These are phyloP conservation scores for Scaptomyza tumidula DNA, from an alignment of 2,888 invertebrate genomes.

Conservation along the genomic window DNA sequence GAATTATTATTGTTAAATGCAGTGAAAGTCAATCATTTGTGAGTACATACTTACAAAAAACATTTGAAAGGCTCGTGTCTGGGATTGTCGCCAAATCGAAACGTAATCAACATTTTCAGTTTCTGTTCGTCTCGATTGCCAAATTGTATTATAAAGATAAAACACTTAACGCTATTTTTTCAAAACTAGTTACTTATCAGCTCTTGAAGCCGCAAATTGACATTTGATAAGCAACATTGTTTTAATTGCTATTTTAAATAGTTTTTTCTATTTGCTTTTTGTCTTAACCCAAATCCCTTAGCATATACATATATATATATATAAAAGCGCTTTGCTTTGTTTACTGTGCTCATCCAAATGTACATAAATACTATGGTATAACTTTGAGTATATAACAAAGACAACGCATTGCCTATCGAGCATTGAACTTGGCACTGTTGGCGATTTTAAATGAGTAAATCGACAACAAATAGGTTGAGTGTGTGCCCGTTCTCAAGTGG, in stretches of 20 bases:
- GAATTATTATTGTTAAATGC: background rate
- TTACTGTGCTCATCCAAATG: constrained; percentile 2
- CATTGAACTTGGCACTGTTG: constrained; percentile 64
- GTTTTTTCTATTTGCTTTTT: constrained; percentile 2
- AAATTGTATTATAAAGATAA: constrained; percentile 36
- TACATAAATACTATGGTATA: background rate
- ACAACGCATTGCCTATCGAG: constrained; percentile 58
- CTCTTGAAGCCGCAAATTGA: constrained; percentile 14
- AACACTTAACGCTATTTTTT: constrained; percentile 16
- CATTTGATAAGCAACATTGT: constrained; percentile 37
- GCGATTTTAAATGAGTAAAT: constrained; percentile 15
- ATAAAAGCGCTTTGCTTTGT: constrained; percentile 4
- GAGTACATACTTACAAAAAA: constrained; percentile 7
- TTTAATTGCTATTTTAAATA: constrained; percentile 19
- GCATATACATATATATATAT: no score
- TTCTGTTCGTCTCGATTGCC: constrained; percentile 5
- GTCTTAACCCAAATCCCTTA: constrained; percentile 5
- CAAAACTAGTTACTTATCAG: constrained; percentile 28
- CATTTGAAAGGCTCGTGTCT: background rate
- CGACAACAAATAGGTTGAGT: constrained; percentile 20
- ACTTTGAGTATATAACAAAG: constrained; percentile 12
- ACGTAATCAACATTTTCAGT: constrained; percentile 14
- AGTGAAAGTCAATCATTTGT: constrained; percentile 25
- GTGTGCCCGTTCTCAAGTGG: constrained; percentile 5
- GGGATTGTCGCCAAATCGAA: constrained; percentile 4